phyloP scores from a whole-genome alignment of 1,140 invertebrate genomes.

The Drosophila mayri region DNA sequence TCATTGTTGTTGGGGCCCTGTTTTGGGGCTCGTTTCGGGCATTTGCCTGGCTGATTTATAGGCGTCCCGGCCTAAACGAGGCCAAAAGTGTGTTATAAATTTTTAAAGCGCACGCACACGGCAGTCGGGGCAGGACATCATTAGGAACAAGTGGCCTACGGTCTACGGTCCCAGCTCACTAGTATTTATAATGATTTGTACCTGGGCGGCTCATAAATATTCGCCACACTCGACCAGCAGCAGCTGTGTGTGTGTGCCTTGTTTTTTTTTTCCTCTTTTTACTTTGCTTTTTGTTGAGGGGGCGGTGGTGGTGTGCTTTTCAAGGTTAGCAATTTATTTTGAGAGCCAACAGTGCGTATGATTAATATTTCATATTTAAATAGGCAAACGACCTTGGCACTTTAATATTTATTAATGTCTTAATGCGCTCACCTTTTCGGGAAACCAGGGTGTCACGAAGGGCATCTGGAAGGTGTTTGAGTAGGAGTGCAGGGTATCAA shows the following conservation, averaged over 20 bases:
- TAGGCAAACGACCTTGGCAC: slow-evolving; percentile 53
- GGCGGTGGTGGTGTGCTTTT: slow-evolving; percentile 33
- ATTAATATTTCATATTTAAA: slow-evolving; percentile 84
- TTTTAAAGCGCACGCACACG: slow-evolving; percentile 72
- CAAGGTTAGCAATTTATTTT: slow-evolving; percentile 76
- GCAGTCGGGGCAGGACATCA: slow-evolving; percentile 49
- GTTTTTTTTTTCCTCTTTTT: not conserved
- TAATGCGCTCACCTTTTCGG: slow-evolving; percentile 91
- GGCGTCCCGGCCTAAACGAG: slow-evolving; percentile 44
- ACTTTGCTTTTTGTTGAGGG: not conserved
- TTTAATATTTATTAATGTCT: slow-evolving; percentile 76
- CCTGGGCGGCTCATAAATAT: slow-evolving; percentile 68
- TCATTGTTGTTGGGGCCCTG: slow-evolving; percentile 54
- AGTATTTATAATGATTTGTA: slow-evolving; percentile 78
- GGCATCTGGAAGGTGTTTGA: slow-evolving; percentile 98
- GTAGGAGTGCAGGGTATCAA: slow-evolving; percentile 97
- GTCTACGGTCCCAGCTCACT: slow-evolving; percentile 25
- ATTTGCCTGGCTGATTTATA: slow-evolving; percentile 78
- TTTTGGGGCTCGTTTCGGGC: slow-evolving; percentile 67
- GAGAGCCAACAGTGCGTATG: slow-evolving; percentile 76
- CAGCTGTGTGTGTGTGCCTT: slow-evolving; percentile 4
- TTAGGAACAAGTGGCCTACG: slow-evolving; percentile 42
- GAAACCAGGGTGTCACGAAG: slow-evolving; percentile 96
- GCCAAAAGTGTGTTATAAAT: slow-evolving; percentile 82
- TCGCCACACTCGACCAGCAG: slow-evolving; percentile 8